Evolutionary conservation across 2,113 vertebrate genomes (phyloP), one percentile per base, ranked within the genome.

Genomic region (Lophius piscatorius): DNA sequence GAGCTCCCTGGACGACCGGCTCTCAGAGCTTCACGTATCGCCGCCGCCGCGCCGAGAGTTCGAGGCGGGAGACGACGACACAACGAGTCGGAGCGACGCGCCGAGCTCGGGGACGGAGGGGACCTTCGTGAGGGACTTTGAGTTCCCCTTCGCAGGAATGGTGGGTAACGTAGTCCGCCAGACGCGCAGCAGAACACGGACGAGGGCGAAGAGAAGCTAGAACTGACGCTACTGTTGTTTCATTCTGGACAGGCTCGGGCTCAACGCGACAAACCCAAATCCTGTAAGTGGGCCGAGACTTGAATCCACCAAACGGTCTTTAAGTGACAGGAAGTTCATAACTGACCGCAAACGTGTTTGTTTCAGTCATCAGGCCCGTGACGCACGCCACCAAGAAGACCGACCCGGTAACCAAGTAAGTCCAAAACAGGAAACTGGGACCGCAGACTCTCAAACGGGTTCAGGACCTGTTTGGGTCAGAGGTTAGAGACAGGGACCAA

Each of bases 371-470:
- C 57, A 77, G 91, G 6, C 91, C 92, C 6, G 45, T 82, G 24
- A 67, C 83, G 63, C 84, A 81, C 34, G 86, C 73, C 17, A 4
- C 82, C 1, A 93, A 91, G 84, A 93, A 93, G 76, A 85, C 56
- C 0, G 92, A 93, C 67, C 90, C 91, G n/a, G 92, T 93, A 17
- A 33, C 88, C 36, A 93, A 79, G 92, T 93, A 72, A 83, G 89
- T 59, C 23, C 11, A 8, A 13, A 48, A 46, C 13, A 10, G n/a
- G 17, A n/a, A n/a, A n/a, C n/a, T n/a, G n/a, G n/a, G n/a, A n/a
- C n/a, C n/a, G n/a, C n/a, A n/a, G n/a, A n/a, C n/a, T n/a, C n/a
- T n/a, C n/a, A n/a, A n/a, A n/a, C n/a, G n/a, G n/a, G n/a, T n/a
- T n/a, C n/a, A n/a, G n/a, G n/a, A n/a, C n/a, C n/a, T n/a, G n/a